Base-by-base conservation (phyloP, 2,113 vertebrate genomes). In the Erinaceus europaeus region DNA sequence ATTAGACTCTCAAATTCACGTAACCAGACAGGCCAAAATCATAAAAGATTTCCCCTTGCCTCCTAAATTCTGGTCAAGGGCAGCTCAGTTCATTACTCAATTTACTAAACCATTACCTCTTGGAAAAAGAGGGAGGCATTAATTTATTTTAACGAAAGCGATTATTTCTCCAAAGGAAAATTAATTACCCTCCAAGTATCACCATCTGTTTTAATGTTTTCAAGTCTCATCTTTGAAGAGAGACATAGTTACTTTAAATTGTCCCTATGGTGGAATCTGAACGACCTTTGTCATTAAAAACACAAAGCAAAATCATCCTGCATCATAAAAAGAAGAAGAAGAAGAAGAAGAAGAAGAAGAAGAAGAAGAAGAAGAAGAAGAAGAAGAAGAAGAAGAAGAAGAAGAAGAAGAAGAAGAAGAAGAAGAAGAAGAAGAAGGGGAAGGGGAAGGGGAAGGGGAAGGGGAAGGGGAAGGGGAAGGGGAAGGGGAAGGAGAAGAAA, bases 201-300 rank as follows among this genome's bases (percentile, higher is more conserved):
- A 90, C 89, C 93, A 93, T 94, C 93, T 96, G 94, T 93, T 93
- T 96, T 93, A 94, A 93, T 84, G 89, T 85, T 93, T 95, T 91
- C 84, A 87, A 94, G 87, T 50, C 74, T 87, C 86, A 84, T 93
- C 48, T 93, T 87, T 82, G 44, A 93, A 85, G 59, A 86, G 29
- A 91, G 74, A 84, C 68, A 86, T 10, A 64, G 74, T 72, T 91
- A 84, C 93, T 94, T 90, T 86, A 93, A 91, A 95, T 68, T 40
- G n/a, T 93, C 69, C 71, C 87, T 62, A 5, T 44, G 21, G 34
- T 84, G 72, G 27, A 11, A 14, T 3, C 71, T 84, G 86, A 78
- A 93, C 75, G 87, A 84, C 65, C 64, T 88, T 83, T 73, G 71
- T 87, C 87, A 90, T 87, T 91, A 91, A 57, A 59, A 65, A 94